These are phyloP conservation scores for Drosophila mojavensis DNA, from an alignment of 1,140 invertebrate genomes.

Conservation along the genomic window DNA sequence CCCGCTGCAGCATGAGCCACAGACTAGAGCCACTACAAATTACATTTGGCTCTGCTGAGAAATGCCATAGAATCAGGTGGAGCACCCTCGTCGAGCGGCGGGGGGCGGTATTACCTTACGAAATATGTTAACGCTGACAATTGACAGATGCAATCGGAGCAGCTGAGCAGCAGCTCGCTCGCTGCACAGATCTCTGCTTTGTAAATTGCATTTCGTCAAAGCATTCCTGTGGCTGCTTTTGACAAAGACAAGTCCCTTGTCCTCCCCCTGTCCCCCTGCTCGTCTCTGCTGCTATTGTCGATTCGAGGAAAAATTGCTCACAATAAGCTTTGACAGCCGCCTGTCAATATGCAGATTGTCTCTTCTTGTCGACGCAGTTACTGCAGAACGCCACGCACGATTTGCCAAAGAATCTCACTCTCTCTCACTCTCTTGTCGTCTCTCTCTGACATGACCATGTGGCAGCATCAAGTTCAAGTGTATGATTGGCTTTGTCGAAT, in stretches of 20 bases:
- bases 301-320: conserved; percentile 47
- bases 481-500: conserved; percentile 61
- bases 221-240: conserved; percentile 71
- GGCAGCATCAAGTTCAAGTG: conserved; percentile 73
- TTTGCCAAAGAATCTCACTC: conserved; percentile 46
- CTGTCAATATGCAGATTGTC: conserved; percentile 79
- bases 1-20: background rate
- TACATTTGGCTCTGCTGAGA: conserved; percentile 56
- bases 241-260: conserved; percentile 45
- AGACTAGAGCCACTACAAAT: conserved; percentile 56
- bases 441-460: conserved; percentile 8
- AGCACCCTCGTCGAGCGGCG: conserved; percentile 22
- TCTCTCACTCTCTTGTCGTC: background rate
- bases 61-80: conserved; percentile 66
- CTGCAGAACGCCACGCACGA: conserved; percentile 60
- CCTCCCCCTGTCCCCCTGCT: no score
- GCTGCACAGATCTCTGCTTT: conserved; percentile 33
- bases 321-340: conserved; percentile 66
- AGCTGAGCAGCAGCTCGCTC: conserved; percentile 6
- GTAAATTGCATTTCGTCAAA: conserved; percentile 81
- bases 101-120: conserved; percentile 57
- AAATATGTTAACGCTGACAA: conserved; percentile 63
- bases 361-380: conserved; percentile 22
- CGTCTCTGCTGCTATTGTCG: background rate
- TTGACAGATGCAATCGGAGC: conserved; percentile 77